Evolutionary conservation across 2,888 invertebrate species (phyloP).

Genomic region (Pemphredon lugubris): DNA sequence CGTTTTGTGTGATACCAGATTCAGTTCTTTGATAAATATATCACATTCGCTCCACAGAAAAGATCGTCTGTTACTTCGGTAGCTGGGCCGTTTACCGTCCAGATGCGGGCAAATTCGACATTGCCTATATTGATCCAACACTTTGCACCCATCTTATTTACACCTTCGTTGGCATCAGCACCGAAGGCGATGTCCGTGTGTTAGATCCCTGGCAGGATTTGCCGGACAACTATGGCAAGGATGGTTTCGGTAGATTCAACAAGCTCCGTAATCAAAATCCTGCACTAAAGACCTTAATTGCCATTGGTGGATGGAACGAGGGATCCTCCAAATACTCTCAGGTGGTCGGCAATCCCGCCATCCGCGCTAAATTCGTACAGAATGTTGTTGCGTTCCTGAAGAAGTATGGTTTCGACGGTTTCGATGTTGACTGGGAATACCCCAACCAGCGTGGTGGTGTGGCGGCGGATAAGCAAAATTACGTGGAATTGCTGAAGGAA

Average conservation of each 20-base stretch:
- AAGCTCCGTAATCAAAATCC: constrained; percentile 82
- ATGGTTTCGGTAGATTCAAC: constrained; percentile 83
- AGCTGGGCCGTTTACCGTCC: constrained; percentile 89
- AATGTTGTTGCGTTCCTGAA: constrained; percentile 83
- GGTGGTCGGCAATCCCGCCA: constrained; percentile 81
- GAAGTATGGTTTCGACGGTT: constrained; percentile 86
- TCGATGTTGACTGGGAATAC: constrained; percentile 90
- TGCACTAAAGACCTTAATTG: constrained; percentile 83
- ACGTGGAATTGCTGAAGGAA: constrained; percentile 83
- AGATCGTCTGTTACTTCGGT: constrained; percentile 89
- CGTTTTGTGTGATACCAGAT: no score
- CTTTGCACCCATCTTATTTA: constrained; percentile 90
- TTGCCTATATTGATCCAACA: constrained; percentile 85
- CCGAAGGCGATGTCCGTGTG: constrained; percentile 82
- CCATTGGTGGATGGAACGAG: constrained; percentile 88
- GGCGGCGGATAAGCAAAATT: constrained; percentile 82
- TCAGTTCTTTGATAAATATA: no score
- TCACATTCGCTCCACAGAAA: constrained; percentile 82
- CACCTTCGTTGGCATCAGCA: constrained; percentile 86
- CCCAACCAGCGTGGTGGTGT: constrained; percentile 84
- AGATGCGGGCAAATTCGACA: constrained; percentile 85
- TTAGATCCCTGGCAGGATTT: constrained; percentile 86
- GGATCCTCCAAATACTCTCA: constrained; percentile 85
- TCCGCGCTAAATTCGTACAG: constrained; percentile 83
- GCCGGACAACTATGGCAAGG: constrained; percentile 81